Conservation (phyloP, 2,113 vertebrate genomes). For the Anolis sagrei region DNA sequence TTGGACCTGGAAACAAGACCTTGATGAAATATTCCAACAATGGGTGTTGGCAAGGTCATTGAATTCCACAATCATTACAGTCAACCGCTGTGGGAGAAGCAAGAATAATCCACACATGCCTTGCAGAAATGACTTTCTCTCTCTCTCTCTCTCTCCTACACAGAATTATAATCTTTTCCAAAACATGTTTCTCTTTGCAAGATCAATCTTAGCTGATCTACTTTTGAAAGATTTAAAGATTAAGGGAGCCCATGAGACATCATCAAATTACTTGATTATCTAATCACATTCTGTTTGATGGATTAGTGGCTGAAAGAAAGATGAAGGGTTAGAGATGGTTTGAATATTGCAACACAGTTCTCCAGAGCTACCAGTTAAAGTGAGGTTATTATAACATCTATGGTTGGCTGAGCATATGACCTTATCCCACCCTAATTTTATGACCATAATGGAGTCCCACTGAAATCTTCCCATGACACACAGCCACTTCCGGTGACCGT, state of each 20-base stretch:
- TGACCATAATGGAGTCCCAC: too few relatives aligned
- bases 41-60: not conserved
- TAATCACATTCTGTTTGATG: conserved; percentile 51
- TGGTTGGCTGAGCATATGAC: not conserved
- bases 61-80: not conserved
- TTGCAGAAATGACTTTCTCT: conserved; percentile 22
- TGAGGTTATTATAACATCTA: not conserved
- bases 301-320: conserved; percentile 39
- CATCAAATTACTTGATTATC: conserved; percentile 62
- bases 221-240: conserved; percentile 65
- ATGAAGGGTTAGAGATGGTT: not conserved
- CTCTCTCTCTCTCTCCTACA: conserved; percentile 43
- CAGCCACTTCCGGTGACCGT: too few relatives aligned
- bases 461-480: too few relatives aligned
- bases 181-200: conserved; percentile 46
- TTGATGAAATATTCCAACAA: not conserved
- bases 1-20: conserved; percentile 1
- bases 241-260: conserved; percentile 53
- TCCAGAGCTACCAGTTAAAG: not conserved
- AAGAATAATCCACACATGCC: not conserved
- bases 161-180: conserved; percentile 65
- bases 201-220: conserved; percentile 67
- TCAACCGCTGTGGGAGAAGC: not conserved
- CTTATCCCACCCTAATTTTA: too few relatives aligned
- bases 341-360: conserved; percentile 11